Evolutionary conservation across 2,888 invertebrate species (phyloP).

Genomic region (Petrophora chlorosata): DNA sequence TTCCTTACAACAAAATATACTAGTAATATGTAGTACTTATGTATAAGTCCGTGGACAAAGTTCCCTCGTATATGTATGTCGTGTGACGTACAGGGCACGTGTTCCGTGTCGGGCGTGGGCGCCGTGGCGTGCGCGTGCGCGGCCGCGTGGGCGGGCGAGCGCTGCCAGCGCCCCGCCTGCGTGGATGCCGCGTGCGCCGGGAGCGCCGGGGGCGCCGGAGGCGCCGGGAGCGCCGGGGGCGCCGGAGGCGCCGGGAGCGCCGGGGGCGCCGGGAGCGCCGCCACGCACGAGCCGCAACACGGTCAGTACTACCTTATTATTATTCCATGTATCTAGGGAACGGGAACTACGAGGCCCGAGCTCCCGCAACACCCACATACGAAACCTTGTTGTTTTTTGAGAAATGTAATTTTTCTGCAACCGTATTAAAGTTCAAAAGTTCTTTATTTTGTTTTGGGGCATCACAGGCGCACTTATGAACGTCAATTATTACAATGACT

Average conservation of each 20-base stretch:
- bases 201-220: conserved; percentile 73
- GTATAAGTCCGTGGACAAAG: neutral
- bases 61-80: neutral
- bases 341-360: too few species aligned
- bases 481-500: too few species aligned
- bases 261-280: neutral
- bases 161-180: conserved; percentile 88
- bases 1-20: too few species aligned
- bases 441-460: too few species aligned
- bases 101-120: conserved; percentile 49
- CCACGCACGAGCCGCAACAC: conserved; percentile 21
- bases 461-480: too few species aligned
- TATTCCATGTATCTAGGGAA: too few species aligned
- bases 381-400: too few species aligned
- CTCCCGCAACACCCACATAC: too few species aligned
- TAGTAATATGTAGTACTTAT: too few species aligned
- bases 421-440: too few species aligned
- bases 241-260: conserved; percentile 61
- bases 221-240: conserved; percentile 80
- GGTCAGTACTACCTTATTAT: too few species aligned
- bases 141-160: conserved; percentile 85
- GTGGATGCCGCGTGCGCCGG: conserved; percentile 80
- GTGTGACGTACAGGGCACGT: conserved; percentile 56
- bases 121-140: conserved; percentile 85
- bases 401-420: too few species aligned